Conservation (phyloP, 2,888 invertebrate genomes). For the Frankliniella fusca region DNA sequence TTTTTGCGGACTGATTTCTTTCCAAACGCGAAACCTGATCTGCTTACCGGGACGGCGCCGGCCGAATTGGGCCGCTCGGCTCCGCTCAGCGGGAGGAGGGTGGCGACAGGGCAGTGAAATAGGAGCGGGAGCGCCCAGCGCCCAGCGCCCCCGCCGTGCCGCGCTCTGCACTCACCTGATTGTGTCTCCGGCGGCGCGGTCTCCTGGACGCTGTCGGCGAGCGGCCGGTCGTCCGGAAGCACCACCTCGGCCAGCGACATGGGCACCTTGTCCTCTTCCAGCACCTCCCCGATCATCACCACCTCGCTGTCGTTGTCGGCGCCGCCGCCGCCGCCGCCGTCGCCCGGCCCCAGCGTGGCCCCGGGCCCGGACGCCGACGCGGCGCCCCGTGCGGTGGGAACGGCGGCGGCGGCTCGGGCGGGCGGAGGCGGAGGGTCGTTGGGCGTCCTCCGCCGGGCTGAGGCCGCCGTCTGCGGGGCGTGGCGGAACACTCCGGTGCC, state of each 20-base stretch:
- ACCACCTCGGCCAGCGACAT: neutral
- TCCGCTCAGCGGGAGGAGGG: too few relatives aligned
- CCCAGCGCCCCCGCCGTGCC: too few relatives aligned
- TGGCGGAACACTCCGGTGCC: conserved; percentile 34
- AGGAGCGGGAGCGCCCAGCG: too few relatives aligned
- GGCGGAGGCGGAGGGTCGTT: neutral
- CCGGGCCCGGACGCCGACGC: neutral
- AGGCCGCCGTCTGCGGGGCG: conserved; percentile 15
- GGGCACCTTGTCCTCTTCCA: conserved; percentile 7
- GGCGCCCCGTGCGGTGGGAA: neutral
- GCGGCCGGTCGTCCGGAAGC: neutral
- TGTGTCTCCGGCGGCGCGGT: neutral
- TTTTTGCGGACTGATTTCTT: too few relatives aligned
- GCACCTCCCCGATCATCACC: neutral
- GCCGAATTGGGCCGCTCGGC: too few relatives aligned
- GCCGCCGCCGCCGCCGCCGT: conserved; percentile 14
- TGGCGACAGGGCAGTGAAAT: too few relatives aligned
- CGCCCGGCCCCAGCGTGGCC: conserved; percentile 5
- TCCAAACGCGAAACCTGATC: too few relatives aligned
- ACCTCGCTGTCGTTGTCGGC: conserved; percentile 16
- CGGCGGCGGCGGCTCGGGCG: neutral
- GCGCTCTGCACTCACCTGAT: neutral
- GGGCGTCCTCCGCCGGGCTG: conserved; percentile 7
- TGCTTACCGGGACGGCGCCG: too few relatives aligned
- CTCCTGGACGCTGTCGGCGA: neutral